Conservation (phyloP, 2,797 vertebrate genomes). For the Podarcis lilfordi region DNA sequence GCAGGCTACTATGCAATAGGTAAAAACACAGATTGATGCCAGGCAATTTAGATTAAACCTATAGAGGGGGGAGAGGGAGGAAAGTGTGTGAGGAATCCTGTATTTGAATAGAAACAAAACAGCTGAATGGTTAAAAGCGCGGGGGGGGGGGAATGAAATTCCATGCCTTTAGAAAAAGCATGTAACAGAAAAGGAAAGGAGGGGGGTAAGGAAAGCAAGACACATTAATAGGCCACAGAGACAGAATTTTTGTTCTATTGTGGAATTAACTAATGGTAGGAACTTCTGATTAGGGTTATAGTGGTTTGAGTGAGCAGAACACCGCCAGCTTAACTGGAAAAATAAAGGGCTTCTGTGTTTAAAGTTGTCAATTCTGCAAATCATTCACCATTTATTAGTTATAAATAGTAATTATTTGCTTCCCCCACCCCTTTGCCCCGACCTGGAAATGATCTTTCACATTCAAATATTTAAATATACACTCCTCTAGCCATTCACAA, state of each 20-base stretch:
- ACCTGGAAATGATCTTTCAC: conserved; percentile 78
- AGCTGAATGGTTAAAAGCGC: conserved; percentile 52
- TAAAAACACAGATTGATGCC: conserved; percentile 57
- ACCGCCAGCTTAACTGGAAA: conserved; percentile 60
- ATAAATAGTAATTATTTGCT: conserved; percentile 82
- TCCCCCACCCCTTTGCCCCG: conserved; percentile 54
- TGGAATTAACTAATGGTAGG: conserved; percentile 74
- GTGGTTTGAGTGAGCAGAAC: conserved; percentile 57
- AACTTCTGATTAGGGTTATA: conserved; percentile 64
- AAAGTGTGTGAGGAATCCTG: conserved; percentile 34
- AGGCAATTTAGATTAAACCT: conserved; percentile 66
- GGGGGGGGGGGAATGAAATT: conserved; percentile 58
- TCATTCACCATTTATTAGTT: conserved; percentile 76
- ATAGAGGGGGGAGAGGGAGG: background rate
- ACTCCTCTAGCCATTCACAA: conserved; percentile 44
- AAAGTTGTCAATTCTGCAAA: conserved; percentile 73
- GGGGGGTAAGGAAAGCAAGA: conserved; percentile 54
- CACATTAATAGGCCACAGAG: conserved; percentile 53
- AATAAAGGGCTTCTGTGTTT: conserved; percentile 74
- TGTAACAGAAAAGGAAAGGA: conserved; percentile 59
- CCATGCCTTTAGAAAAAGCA: conserved; percentile 63
- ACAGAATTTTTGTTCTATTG: conserved; percentile 55
- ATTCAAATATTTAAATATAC: conserved; percentile 82
- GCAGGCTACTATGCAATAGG: conserved; percentile 27
- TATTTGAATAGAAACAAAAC: conserved; percentile 72